These are phyloP conservation scores for Betta splendens DNA, from an alignment of 2,797 vertebrate species.

Conservation along the genomic window DNA sequence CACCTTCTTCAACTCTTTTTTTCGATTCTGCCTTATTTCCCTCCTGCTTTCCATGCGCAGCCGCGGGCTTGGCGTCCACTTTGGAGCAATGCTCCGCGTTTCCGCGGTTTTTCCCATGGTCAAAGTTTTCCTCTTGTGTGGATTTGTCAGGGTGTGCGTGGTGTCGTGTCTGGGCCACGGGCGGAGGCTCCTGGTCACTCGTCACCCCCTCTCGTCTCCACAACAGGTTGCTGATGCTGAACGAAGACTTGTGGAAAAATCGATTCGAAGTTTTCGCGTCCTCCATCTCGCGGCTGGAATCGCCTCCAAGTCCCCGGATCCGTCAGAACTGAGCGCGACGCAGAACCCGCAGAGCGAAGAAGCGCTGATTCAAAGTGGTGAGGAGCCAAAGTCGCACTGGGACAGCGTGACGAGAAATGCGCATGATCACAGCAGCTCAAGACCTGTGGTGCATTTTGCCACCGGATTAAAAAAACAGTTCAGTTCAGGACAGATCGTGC, in stretches of 20 bases:
- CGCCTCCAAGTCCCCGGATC: not conserved
- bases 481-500: not conserved
- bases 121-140: constrained; percentile 33
- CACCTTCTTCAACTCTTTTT: constrained; percentile 44
- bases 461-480: not conserved
- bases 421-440: constrained; percentile 53
- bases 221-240: constrained; percentile 84
- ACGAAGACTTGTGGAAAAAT: constrained; percentile 77
- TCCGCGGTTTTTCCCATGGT: constrained; percentile 19
- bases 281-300: constrained; percentile 61
- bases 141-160: constrained; percentile 19
- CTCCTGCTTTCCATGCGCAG: constrained; percentile 17
- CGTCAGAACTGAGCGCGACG: constrained; percentile 22
- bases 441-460: constrained; percentile 6
- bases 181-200: constrained; percentile 34
- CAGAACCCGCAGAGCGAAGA: constrained; percentile 25
- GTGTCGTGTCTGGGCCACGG: constrained; percentile 44
- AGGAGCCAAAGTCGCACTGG: constrained; percentile 46
- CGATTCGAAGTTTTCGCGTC: constrained; percentile 63
- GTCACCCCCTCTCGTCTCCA: constrained; percentile 68
- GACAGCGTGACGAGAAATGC: constrained; percentile 51
- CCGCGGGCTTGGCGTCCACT: constrained; percentile 7
- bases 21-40: constrained; percentile 29
- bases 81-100: constrained; percentile 10
- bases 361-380: constrained; percentile 41